Percentiles rank a stretch among this genome's conserved stretches.
Evolutionary conservation across 2,888 invertebrate species (phyloP).

Genomic region (Tolmerus cingulatus): DNA sequence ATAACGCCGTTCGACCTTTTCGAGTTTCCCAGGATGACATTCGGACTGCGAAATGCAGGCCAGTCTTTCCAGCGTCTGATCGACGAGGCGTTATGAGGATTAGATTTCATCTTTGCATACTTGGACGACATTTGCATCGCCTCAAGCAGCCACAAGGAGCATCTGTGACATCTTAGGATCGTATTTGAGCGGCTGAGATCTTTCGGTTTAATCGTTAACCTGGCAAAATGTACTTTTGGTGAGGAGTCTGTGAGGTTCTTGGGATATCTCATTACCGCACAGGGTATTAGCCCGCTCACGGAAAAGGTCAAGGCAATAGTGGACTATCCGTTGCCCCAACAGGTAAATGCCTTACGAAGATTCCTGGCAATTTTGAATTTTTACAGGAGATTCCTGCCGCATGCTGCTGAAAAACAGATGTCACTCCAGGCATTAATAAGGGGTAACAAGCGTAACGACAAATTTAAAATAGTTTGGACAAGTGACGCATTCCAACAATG

Average conservation of each 20-base stretch:
- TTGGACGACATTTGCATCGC: constrained; percentile 29
- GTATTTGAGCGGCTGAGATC: neutral
- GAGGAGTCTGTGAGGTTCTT: neutral
- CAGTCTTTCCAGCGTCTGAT: neutral
- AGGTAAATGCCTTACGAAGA: neutral
- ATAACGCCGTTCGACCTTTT: no score
- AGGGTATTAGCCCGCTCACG: neutral
- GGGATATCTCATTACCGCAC: neutral
- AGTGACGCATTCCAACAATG: no score
- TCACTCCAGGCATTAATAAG: no score
- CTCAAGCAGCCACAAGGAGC: neutral
- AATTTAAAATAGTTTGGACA: no score
- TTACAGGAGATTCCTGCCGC: neutral
- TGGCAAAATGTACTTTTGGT: neutral
- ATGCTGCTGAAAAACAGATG: neutral
- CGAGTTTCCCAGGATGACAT: no score
- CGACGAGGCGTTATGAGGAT: neutral
- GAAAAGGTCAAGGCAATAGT: neutral
- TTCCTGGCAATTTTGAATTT: neutral
- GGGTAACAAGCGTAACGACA: no score
- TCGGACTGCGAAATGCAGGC: no score
- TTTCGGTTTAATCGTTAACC: neutral
- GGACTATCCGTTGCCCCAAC: neutral
- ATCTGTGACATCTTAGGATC: neutral
- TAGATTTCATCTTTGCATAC: constrained; percentile 17